Conservation (phyloP, 2,797 vertebrate species). For the Sebastes cheni region DNA sequence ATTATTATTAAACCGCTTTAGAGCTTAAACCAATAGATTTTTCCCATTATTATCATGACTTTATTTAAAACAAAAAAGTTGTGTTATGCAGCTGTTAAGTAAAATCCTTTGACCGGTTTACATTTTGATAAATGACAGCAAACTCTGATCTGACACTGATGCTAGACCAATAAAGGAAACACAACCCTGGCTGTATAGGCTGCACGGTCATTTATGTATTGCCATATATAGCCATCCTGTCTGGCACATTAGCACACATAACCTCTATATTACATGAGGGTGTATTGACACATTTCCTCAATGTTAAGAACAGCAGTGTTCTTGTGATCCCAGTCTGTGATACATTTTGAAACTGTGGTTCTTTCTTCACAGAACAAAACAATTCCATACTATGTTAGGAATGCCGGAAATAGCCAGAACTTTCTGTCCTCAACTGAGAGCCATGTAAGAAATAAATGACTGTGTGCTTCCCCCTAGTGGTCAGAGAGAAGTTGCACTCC, state of each 20-base stretch:
- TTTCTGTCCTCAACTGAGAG: not conserved
- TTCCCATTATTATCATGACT: not conserved
- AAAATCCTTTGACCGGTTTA: not conserved
- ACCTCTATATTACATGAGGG: not conserved
- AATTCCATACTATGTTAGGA: not conserved
- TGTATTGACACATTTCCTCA: not conserved
- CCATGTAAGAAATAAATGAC: not conserved
- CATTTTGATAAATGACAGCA: not conserved
- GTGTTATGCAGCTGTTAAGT: not conserved
- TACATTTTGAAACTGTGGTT: not conserved
- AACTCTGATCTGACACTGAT: not conserved
- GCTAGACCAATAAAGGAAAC: not conserved
- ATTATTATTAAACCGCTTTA: not conserved
- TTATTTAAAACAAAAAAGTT: not conserved
- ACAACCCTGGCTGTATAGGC: not conserved
- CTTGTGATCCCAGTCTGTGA: not conserved
- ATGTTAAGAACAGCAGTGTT: not conserved
- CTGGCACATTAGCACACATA: not conserved
- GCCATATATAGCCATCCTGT: not conserved
- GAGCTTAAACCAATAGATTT: not conserved
- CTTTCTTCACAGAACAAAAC: not conserved
- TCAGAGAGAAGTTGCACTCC: not conserved
- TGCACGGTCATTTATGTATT: not conserved
- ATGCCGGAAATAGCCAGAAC: not conserved
- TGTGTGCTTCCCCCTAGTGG: slow-evolving; percentile 69